Conservation (phyloP, 2,888 invertebrate species). For the Dolomedes plantarius region DNA sequence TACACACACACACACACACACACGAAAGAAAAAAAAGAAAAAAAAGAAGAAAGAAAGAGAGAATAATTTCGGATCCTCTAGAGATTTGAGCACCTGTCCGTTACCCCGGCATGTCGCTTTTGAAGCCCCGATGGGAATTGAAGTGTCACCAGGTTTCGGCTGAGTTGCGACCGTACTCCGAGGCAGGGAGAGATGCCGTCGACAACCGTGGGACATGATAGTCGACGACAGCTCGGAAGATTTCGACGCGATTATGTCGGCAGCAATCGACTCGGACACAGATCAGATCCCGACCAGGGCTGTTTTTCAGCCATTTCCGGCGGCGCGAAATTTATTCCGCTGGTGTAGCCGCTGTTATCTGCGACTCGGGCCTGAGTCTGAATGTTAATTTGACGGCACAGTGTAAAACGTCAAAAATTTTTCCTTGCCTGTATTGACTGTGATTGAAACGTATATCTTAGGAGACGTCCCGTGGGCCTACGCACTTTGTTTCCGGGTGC, state of each 20-base stretch:
- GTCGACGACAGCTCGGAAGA: slow-evolving; percentile 41
- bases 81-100: slow-evolving; percentile 25
- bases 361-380: slow-evolving; percentile 5
- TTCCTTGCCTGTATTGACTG: slow-evolving; percentile 19
- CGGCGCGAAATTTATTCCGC: slow-evolving; percentile 21
- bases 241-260: slow-evolving; percentile 49
- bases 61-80: no score
- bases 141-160: slow-evolving; percentile 43
- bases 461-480: slow-evolving; percentile 14
- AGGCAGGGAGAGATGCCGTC: not conserved
- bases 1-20: no score
- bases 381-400: slow-evolving; percentile 61
- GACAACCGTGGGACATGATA: slow-evolving; percentile 32
- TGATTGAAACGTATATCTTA: slow-evolving; percentile 27
- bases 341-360: slow-evolving; percentile 42
- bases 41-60: no score
- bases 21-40: no score
- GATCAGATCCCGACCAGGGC: slow-evolving; percentile 41
- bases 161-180: slow-evolving; percentile 12
- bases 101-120: not conserved
- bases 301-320: slow-evolving; percentile 3
- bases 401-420: slow-evolving; percentile 58
- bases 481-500: slow-evolving; percentile 21
- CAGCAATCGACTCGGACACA: slow-evolving; percentile 43
- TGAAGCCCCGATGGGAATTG: slow-evolving; percentile 53